Conservation (phyloP, 2,797 vertebrate species). For the Coendou prehensilis region DNA sequence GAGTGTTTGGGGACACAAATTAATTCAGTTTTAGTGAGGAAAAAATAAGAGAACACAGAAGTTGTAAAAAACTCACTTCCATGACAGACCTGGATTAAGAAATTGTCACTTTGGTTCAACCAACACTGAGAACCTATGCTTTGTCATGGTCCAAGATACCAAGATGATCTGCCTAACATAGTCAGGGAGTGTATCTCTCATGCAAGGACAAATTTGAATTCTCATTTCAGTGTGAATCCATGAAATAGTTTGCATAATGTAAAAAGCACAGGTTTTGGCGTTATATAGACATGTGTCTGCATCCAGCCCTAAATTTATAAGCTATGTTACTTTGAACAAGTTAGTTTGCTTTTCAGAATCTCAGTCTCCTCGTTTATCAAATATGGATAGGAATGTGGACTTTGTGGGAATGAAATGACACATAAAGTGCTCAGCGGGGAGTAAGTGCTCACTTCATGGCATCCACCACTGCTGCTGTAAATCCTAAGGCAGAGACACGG, state of each 20-base stretch:
- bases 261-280: not conserved
- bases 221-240: not conserved
- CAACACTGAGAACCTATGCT: not conserved
- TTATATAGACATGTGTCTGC: not conserved
- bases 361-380: not conserved
- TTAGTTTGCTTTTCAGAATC: not conserved
- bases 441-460: not conserved
- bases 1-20: not conserved
- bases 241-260: not conserved
- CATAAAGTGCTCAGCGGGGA: not conserved
- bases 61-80: not conserved
- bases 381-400: not conserved
- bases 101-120: not conserved
- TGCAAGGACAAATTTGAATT: not conserved
- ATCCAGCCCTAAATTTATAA: not conserved
- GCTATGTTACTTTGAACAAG: not conserved
- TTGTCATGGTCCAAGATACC: not conserved
- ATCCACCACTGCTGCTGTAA: fast-evolving
- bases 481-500: not conserved
- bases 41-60: slow-evolving; percentile 22
- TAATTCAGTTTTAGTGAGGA: not conserved
- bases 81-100: not conserved
- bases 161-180: not conserved
- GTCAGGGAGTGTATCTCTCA: not conserved
- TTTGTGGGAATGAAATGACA: not conserved